A percentile compares a stretch with the other conserved stretches of the same genome.
These are phyloP conservation scores for Stenurella melanura DNA, from an alignment of 2,888 invertebrate species.

Conservation along the genomic window DNA sequence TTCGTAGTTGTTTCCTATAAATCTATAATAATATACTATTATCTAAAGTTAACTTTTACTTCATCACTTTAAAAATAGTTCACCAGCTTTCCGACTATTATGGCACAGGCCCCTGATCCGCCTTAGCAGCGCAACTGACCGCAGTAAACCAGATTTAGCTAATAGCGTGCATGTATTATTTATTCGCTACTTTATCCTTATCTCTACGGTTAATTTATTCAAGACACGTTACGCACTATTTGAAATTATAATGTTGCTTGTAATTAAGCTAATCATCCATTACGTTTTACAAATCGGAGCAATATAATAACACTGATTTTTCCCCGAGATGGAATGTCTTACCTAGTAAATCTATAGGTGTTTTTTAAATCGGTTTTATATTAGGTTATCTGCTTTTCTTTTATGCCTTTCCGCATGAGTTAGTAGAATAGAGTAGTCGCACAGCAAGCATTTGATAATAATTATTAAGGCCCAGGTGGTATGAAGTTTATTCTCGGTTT, in stretches of 20 bases:
- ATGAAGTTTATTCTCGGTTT: conserved; percentile 2
- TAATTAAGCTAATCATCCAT: conserved; percentile 26
- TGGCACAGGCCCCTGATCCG: too few species aligned
- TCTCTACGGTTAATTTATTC: conserved; percentile 29
- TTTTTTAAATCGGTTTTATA: conserved; percentile 4
- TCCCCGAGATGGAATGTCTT: conserved; percentile 1
- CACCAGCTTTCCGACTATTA: too few species aligned
- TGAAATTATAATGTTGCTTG: conserved; percentile 28
- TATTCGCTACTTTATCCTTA: conserved; percentile 15
- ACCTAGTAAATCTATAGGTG: conserved; percentile 3
- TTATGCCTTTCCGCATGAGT: conserved; percentile 1
- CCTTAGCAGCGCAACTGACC: neutral
- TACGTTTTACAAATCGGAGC: conserved; percentile 1
- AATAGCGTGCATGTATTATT: conserved; percentile 23
- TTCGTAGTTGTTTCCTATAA: too few species aligned
- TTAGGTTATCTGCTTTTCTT: conserved; percentile 2
- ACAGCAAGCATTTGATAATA: neutral
- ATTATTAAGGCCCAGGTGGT: conserved; percentile 7
- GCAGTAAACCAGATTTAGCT: conserved; percentile 20
- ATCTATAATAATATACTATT: too few species aligned
- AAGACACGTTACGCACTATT: conserved; percentile 27
- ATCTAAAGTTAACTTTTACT: too few species aligned
- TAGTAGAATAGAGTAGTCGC: neutral
- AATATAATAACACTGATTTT: conserved; percentile 11
- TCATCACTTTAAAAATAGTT: too few species aligned